phyloP scores from a whole-genome alignment of 2,888 invertebrate species.

The Malthinus seriepunctatus region DNA sequence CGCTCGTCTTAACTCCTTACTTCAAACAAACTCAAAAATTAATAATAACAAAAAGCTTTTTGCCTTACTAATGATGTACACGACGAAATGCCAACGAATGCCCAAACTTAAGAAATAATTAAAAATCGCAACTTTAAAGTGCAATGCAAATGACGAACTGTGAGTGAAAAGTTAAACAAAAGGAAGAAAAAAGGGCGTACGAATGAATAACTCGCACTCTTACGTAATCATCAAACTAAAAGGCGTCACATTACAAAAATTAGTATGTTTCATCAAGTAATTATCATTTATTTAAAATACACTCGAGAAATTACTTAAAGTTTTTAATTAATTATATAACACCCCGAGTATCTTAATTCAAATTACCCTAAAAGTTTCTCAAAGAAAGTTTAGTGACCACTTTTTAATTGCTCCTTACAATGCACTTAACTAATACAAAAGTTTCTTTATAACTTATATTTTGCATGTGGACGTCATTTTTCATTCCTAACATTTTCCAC shows the following conservation, averaged over 20 bases:
- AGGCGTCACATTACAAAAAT: conserved; percentile 1
- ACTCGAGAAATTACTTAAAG: too few species aligned
- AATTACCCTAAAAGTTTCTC: too few species aligned
- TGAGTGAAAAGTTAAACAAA: neutral
- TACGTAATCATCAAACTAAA: neutral
- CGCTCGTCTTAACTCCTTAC: neutral
- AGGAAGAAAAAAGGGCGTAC: neutral
- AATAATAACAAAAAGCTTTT: conserved; percentile 2
- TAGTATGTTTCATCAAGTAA: neutral
- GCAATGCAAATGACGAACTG: neutral
- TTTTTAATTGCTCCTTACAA: too few species aligned
- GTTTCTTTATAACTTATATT: too few species aligned
- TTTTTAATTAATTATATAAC: too few species aligned
- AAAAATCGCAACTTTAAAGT: conserved; percentile 1
- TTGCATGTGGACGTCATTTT: too few species aligned
- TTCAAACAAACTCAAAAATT: neutral
- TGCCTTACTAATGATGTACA: neutral
- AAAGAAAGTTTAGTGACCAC: too few species aligned
- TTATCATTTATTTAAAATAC: too few species aligned
- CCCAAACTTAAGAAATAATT: conserved; percentile 4
- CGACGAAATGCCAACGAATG: neutral
- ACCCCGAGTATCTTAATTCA: too few species aligned
- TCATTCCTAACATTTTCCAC: too few species aligned
- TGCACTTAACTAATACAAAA: too few species aligned
- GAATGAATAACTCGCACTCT: neutral